Percentiles rank a stretch among this genome's conserved stretches.
Conservation (phyloP, 2,113 vertebrate species). For the Amazona vittata region DNA sequence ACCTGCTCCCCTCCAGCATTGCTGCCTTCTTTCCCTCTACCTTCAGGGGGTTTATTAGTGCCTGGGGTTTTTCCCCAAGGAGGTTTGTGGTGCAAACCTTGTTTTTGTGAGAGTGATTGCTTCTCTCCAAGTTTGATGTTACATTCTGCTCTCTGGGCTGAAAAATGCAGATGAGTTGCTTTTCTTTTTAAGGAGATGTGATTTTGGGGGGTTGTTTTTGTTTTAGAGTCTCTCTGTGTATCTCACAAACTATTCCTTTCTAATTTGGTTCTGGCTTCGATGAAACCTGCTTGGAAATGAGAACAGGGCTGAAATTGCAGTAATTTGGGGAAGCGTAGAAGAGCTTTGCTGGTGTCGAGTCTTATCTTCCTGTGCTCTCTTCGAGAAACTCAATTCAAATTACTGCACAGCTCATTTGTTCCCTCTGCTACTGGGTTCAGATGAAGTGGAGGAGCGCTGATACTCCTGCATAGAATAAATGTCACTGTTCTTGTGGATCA, state of each 20-base stretch:
- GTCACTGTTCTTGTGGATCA: conserved; percentile 31
- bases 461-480: conserved; percentile 13
- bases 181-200: conserved; percentile 3
- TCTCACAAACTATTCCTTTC: conserved; percentile 40
- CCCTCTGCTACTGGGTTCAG: neutral
- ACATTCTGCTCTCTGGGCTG: neutral
- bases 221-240: conserved; percentile 30
- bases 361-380: conserved; percentile 55
- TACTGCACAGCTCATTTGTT: conserved; percentile 68
- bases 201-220: neutral
- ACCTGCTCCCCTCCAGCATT: neutral
- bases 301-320: conserved; percentile 60
- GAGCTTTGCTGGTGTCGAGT: conserved; percentile 54
- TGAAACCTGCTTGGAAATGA: conserved; percentile 50
- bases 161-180: neutral
- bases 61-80: neutral
- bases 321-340: conserved; percentile 46
- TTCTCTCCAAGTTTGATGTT: neutral
- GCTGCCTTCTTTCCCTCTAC: neutral
- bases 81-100: neutral
- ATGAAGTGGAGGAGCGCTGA: neutral
- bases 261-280: conserved; percentile 54
- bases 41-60: neutral
- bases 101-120: neutral
- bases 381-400: conserved; percentile 68